Evolutionary conservation across 2,888 invertebrate genomes (phyloP).

Genomic region (Phyllotreta striolata): DNA sequence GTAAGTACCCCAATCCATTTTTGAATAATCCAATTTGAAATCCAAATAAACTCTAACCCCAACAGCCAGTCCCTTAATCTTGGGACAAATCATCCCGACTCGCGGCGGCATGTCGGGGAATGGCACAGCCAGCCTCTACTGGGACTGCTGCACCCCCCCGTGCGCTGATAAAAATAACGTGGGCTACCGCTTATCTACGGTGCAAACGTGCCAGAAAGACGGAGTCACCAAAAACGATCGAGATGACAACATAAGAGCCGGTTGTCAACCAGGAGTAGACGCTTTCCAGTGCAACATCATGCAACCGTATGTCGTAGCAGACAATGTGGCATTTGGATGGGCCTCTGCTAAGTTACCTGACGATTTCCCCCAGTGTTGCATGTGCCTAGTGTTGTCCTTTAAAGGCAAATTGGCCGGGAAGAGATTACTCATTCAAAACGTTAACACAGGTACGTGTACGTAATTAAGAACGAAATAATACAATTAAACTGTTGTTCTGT

Average conservation of each 20-base stretch:
- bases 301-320: slow-evolving; percentile 32
- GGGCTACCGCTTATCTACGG: neutral
- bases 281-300: slow-evolving; percentile 37
- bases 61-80: too few relatives aligned
- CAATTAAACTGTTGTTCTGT: too few relatives aligned
- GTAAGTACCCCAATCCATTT: too few relatives aligned
- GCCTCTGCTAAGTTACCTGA: too few relatives aligned
- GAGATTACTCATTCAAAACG: slow-evolving; percentile 31
- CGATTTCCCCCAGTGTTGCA: slow-evolving; percentile 36
- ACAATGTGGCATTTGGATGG: slow-evolving; percentile 30
- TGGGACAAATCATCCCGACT: too few relatives aligned
- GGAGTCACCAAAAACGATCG: neutral
- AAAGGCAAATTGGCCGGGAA: slow-evolving; percentile 34
- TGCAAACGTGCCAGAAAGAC: neutral
- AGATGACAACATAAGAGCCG: neutral
- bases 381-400: slow-evolving; percentile 37
- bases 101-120: too few relatives aligned
- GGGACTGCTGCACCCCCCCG: neutral
- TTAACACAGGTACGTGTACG: neutral
- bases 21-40: too few relatives aligned
- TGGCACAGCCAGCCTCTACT: neutral
- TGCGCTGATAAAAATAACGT: neutral
- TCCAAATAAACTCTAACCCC: too few relatives aligned
- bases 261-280: slow-evolving; percentile 28
- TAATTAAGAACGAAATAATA: too few relatives aligned